Conservation (phyloP, 2,113 vertebrate genomes). For the Tyto alba region DNA sequence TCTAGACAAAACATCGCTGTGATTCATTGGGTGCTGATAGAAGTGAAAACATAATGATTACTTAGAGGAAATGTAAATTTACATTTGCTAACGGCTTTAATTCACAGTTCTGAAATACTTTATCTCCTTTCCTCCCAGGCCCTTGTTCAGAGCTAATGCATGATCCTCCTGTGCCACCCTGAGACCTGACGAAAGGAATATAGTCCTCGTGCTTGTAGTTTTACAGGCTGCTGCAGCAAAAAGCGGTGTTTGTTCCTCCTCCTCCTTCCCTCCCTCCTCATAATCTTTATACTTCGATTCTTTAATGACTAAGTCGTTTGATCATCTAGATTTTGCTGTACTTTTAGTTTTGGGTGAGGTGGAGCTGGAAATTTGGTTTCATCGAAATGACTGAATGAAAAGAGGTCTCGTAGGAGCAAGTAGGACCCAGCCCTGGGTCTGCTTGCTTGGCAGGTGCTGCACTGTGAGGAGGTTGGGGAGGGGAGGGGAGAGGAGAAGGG, state of each 20-base stretch:
- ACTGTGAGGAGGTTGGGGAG: background rate
- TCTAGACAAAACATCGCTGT: conserved; percentile 61
- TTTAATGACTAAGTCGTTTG: background rate
- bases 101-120: conserved; percentile 51
- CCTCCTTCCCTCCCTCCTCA: background rate
- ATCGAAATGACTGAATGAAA: background rate
- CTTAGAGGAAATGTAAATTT: conserved; percentile 67
- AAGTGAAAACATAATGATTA: conserved; percentile 50
- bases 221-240: background rate
- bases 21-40: conserved; percentile 57
- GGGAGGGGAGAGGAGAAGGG: background rate
- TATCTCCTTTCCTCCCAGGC: conserved; percentile 10
- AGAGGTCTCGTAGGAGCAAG: background rate
- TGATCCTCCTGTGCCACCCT: conserved; percentile 1
- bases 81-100: conserved; percentile 48
- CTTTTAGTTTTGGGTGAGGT: background rate
- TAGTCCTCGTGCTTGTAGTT: background rate
- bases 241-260: background rate
- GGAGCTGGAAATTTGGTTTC: background rate
- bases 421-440: background rate
- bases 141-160: conserved; percentile 2
- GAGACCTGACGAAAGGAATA: background rate
- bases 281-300: background rate
- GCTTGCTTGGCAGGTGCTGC: background rate
- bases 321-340: background rate